phyloP scores from a whole-genome alignment of 1,140 invertebrate species.

The Drosophila ananassae region DNA sequence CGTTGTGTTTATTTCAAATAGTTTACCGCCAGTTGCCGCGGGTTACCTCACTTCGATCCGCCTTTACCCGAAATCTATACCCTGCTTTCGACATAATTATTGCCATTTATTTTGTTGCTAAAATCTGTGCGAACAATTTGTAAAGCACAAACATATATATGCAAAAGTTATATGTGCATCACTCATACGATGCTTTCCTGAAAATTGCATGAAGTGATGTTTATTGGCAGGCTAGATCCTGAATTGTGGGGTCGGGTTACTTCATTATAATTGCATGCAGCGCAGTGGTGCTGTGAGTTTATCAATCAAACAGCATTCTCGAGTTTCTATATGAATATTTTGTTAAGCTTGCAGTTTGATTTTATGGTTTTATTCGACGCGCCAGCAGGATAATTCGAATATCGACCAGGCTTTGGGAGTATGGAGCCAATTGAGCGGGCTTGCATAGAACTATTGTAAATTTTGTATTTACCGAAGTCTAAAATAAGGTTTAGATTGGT shows the following conservation, averaged over 20 bases:
- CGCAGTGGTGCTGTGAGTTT: slow-evolving; percentile 18
- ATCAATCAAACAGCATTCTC: slow-evolving; percentile 65
- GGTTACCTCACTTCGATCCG: slow-evolving; percentile 21
- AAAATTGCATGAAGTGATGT: slow-evolving; percentile 66
- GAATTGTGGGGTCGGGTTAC: slow-evolving; percentile 29
- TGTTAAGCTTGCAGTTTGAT: slow-evolving; percentile 54
- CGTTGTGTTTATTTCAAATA: slow-evolving; percentile 75
- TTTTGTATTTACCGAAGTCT: background rate
- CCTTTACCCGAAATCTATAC: slow-evolving; percentile 7
- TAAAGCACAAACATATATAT: slow-evolving; percentile 11
- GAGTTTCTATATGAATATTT: slow-evolving; percentile 53
- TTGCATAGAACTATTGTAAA: background rate
- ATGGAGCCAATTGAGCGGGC: background rate
- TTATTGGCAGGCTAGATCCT: slow-evolving; percentile 30
- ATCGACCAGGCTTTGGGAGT: background rate
- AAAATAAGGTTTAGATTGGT: background rate
- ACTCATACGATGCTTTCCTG: slow-evolving; percentile 42
- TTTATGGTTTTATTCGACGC: slow-evolving; percentile 53
- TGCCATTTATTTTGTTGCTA: slow-evolving; percentile 76
- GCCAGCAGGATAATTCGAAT: slow-evolving; percentile 2
- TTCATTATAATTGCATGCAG: slow-evolving; percentile 58
- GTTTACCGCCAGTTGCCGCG: slow-evolving; percentile 59
- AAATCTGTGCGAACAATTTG: slow-evolving; percentile 68
- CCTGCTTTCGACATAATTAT: slow-evolving; percentile 65
- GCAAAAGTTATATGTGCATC: background rate